phyloP scores from a whole-genome alignment of 1,140 invertebrate genomes.

The Eriosoma lanigerum region DNA sequence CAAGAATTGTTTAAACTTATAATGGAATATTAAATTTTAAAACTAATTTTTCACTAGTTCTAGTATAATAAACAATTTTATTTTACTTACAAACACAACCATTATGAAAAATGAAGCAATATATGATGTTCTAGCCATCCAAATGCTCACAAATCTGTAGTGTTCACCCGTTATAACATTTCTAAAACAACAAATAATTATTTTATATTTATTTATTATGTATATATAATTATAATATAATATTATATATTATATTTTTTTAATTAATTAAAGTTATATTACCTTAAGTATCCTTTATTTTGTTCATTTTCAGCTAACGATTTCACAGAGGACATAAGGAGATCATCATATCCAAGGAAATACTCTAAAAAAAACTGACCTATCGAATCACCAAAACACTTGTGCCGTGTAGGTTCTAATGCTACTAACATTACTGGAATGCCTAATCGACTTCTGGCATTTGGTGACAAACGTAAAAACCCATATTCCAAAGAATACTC shows the following conservation, averaged over 20 bases:
- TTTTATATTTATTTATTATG: background rate
- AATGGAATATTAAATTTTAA: slow-evolving; percentile 33
- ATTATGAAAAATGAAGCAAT: slow-evolving; percentile 94
- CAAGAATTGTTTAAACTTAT: slow-evolving; percentile 23
- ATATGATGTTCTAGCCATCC: slow-evolving; percentile 91
- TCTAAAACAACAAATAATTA: slow-evolving; percentile 61
- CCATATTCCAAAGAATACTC: slow-evolving; percentile 98
- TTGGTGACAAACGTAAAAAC: slow-evolving; percentile 84
- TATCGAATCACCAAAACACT: slow-evolving; percentile 91
- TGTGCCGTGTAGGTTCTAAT: slow-evolving; percentile 82
- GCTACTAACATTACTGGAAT: slow-evolving; percentile 92
- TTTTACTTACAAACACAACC: slow-evolving; percentile 94
- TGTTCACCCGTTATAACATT: slow-evolving; percentile 98
- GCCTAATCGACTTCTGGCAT: slow-evolving; percentile 78
- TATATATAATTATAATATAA: background rate
- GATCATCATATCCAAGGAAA: slow-evolving; percentile 94
- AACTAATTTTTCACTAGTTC: background rate
- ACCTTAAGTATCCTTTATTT: slow-evolving; percentile 91
- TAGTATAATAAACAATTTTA: background rate
- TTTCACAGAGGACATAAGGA: slow-evolving; percentile 95
- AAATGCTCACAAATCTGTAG: slow-evolving; percentile 96
- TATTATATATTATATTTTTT: background rate
- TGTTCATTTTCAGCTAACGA: slow-evolving; percentile 92
- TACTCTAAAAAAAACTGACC: slow-evolving; percentile 87
- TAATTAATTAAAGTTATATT: background rate